Evolutionary conservation across 2,888 invertebrate genomes (phyloP).

Genomic region (Lamellibrachia columna): DNA sequence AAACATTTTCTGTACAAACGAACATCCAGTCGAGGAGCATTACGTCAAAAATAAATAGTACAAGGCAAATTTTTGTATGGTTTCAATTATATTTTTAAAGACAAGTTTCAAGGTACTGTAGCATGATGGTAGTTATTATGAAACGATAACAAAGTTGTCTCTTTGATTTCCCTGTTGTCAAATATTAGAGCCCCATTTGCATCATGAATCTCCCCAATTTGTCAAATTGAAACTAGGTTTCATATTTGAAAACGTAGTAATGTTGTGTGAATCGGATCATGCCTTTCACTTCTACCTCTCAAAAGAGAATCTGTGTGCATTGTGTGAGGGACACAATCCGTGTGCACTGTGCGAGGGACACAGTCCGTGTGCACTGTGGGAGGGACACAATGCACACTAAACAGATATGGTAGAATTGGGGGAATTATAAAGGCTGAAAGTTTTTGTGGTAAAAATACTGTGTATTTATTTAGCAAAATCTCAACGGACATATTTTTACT

Average conservation of each 20-base stretch:
- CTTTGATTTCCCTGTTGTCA: too few relatives aligned
- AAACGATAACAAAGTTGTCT: too few relatives aligned
- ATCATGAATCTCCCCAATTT: background rate
- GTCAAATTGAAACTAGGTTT: background rate
- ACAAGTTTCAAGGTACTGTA: too few relatives aligned
- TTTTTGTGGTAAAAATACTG: background rate
- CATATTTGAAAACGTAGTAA: background rate
- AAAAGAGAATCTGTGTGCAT: background rate
- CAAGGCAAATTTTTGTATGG: too few relatives aligned
- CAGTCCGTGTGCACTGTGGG: background rate
- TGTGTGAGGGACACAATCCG: background rate
- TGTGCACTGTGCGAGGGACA: background rate
- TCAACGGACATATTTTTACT: background rate
- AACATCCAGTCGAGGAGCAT: too few relatives aligned
- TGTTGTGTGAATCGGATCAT: background rate
- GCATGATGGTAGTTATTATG: too few relatives aligned
- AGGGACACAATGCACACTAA: background rate
- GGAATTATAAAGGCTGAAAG: background rate
- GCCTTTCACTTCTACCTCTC: background rate
- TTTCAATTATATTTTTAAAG: too few relatives aligned
- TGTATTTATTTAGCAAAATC: slow-evolving; percentile 4
- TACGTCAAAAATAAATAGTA: too few relatives aligned
- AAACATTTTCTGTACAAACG: too few relatives aligned
- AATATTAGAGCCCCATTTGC: too few relatives aligned
- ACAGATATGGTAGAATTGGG: too few relatives aligned